Evolutionary conservation across 2,797 vertebrate species (phyloP), one percentile per base, ranked within the genome.

Genomic region (Acanthopagrus latus): DNA sequence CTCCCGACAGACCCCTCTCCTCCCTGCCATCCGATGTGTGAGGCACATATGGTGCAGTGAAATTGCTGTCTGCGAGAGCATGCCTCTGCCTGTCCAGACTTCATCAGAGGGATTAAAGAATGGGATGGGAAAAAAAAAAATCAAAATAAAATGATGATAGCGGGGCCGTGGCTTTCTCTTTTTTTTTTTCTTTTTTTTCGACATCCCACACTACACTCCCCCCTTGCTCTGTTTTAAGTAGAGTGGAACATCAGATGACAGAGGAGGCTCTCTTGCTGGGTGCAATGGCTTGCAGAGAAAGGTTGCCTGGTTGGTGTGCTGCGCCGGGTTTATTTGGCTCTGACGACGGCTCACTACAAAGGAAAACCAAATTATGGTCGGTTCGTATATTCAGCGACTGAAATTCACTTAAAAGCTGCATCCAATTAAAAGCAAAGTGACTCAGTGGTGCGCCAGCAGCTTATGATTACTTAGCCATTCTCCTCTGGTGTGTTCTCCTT

Each of bases 81-180:
- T 99, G 97, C 97, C 96, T 96, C 96, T 95, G 97, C 97, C 96
- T 97, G 98, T 97, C 96, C 97, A 97, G 97, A 98, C 97, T 98
- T 98, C 97, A 98, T 99, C 98, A 99, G 97, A 96, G 95, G 98
- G 97, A 99, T 99, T 99, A 98, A 98, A 99, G 97, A 97, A 96
- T 95, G 95, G 96, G 95, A 93, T 90, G 87, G 86, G 58, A 96
- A 87, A 96, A 96, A 97, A 88, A 96, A 87, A 96, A 96, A 97
- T 97, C 95, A 96, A 97, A 98, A 97, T 96, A 97, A 96, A 97
- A 97, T 93, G 92, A 94, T 94, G 92, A 94, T 95, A 92, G 93
- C 69, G 25, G 80, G 89, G 85, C 91, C 81, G 78, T 83, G 81
- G 86, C 75, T 91, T 86, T 85, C 85, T 95, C 92, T 93, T 25